These are phyloP conservation scores for Orientallactaga sibirica DNA, from an alignment of 2,797 vertebrate genomes.

Conservation along the genomic window DNA sequence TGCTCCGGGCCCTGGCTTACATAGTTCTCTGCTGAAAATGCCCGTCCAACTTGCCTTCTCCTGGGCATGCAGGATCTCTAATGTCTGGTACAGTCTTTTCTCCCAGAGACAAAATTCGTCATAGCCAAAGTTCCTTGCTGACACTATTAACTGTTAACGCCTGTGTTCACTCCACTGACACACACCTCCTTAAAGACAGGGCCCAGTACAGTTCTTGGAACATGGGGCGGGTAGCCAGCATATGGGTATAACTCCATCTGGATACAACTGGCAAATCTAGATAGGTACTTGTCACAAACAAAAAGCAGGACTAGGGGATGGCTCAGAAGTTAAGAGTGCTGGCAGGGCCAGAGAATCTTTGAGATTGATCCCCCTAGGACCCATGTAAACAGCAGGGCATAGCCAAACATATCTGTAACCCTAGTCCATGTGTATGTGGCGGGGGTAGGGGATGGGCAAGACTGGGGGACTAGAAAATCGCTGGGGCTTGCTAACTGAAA, in stretches of 20 bases:
- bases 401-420: no score
- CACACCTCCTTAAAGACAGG: background rate
- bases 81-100: background rate
- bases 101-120: background rate
- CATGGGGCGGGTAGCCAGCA: background rate
- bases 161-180: background rate
- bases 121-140: background rate
- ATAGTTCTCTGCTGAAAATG: background rate
- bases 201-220: background rate
- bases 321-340: no score
- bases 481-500: no score
- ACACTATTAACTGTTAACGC: background rate
- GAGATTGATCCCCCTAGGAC: no score
- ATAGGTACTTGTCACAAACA: no score
- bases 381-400: no score
- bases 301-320: no score
- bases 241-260: background rate
- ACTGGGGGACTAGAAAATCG: no score
- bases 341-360: no score
- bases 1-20: background rate
- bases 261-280: background rate
- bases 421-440: no score
- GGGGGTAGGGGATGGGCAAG: no score
- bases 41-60: background rate
- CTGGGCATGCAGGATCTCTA: background rate